These are phyloP conservation scores for Pelodytes ibericus DNA, from an alignment of 2,797 vertebrate genomes.

Conservation along the genomic window DNA sequence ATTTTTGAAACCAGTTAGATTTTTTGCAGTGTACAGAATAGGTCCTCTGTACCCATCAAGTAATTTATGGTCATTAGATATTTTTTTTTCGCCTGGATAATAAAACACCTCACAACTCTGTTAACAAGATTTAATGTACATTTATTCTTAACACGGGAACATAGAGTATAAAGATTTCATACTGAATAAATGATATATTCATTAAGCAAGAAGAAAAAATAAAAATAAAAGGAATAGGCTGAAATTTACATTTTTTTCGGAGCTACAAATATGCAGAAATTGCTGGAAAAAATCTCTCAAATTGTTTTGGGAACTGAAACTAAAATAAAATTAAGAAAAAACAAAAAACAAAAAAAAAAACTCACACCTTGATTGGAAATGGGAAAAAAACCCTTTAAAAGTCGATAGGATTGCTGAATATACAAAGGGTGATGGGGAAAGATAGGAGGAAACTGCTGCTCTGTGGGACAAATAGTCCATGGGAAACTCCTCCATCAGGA, in stretches of 20 bases:
- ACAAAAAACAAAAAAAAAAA: slow-evolving; percentile 79
- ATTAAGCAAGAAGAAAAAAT: slow-evolving; percentile 99
- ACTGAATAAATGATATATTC: slow-evolving; percentile 99
- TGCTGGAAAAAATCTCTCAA: slow-evolving; percentile 93
- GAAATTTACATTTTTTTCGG: slow-evolving; percentile 99
- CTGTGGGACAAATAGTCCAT: slow-evolving; percentile 84
- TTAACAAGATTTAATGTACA: slow-evolving; percentile 99
- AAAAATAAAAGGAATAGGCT: slow-evolving; percentile 91
- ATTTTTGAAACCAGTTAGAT: no score
- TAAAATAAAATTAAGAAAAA: slow-evolving; percentile 60
- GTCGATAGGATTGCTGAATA: slow-evolving; percentile 79
- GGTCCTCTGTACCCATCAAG: no score
- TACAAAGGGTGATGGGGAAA: slow-evolving; percentile 69
- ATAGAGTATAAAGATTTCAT: slow-evolving; percentile 99
- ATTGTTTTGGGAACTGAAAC: slow-evolving; percentile 95
- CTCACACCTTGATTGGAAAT: slow-evolving; percentile 89
- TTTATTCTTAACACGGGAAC: slow-evolving; percentile 99
- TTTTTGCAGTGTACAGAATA: no score
- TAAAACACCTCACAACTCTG: slow-evolving; percentile 94
- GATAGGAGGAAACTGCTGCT: slow-evolving; percentile 58
- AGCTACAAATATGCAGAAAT: slow-evolving; percentile 99
- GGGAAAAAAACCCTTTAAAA: slow-evolving; percentile 79
- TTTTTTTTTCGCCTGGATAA: no score
- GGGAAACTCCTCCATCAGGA: slow-evolving; percentile 65
- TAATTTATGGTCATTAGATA: not conserved